Evolutionary conservation across 1,140 invertebrate genomes (phyloP).

Genomic region (Drosophila suzukii): DNA sequence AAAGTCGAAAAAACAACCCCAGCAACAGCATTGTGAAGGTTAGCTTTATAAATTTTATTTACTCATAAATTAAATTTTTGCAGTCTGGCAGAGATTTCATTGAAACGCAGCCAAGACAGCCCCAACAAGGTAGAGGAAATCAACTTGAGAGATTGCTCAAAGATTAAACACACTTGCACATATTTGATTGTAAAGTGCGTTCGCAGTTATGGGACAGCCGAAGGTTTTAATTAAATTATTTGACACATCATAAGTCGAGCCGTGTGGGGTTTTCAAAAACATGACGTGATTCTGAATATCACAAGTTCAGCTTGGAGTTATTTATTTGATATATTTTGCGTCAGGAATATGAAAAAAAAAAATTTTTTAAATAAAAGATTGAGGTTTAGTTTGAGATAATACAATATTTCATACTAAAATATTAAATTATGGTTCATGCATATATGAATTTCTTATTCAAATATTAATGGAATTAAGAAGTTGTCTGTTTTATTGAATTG

Average conservation of each 20-base stretch:
- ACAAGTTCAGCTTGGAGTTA: neutral
- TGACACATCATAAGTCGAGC: conserved; percentile 15
- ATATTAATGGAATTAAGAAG: too few species aligned
- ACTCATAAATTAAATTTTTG: conserved; percentile 66
- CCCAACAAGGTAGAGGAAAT: conserved; percentile 47
- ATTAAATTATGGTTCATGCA: too few species aligned
- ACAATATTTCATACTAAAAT: too few species aligned
- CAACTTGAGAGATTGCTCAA: conserved; percentile 43
- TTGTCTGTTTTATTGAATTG: too few species aligned
- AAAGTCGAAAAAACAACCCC: conserved; percentile 32
- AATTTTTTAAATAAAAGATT: too few species aligned
- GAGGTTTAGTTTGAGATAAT: too few species aligned
- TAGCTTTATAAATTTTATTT: conserved; percentile 69
- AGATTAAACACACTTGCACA: conserved; percentile 31
- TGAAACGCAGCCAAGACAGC: conserved; percentile 55
- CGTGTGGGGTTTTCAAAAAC: neutral
- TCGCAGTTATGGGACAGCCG: conserved; percentile 17
- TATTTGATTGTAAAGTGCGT: conserved; percentile 20
- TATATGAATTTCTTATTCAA: too few species aligned
- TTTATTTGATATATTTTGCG: neutral
- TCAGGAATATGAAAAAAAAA: too few species aligned
- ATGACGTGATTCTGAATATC: neutral
- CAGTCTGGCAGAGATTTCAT: conserved; percentile 53
- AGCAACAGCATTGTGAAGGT: conserved; percentile 51
- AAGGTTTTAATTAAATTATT: conserved; percentile 35